Evolutionary conservation across 2,888 invertebrate genomes (phyloP).

Genomic region (Priocnemis perturbator): DNA sequence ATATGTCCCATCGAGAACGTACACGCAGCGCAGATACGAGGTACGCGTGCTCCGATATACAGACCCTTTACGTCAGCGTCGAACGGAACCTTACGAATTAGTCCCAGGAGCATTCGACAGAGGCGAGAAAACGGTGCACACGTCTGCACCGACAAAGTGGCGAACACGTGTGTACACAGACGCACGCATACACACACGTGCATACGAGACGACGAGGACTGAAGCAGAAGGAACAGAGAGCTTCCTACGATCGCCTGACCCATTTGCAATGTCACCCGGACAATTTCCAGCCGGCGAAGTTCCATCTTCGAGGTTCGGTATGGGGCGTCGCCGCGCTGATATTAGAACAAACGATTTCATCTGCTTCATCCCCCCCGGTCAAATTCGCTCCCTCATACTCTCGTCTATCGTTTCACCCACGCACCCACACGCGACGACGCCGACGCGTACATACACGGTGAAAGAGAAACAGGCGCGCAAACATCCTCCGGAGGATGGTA

Average conservation of each 20-base stretch:
- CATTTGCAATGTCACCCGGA: conserved; percentile 53
- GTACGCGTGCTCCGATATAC: conserved; percentile 12
- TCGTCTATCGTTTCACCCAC: not conserved
- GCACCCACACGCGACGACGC: not conserved
- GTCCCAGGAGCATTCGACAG: conserved; percentile 37
- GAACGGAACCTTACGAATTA: conserved; percentile 43
- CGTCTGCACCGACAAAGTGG: conserved; percentile 4
- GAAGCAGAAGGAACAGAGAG: conserved; percentile 32
- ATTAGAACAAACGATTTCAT: conserved; percentile 60
- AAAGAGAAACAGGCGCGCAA: conserved; percentile 11
- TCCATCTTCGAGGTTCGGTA: conserved; percentile 48
- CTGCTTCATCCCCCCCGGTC: conserved; percentile 26
- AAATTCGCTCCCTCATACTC: conserved; percentile 11
- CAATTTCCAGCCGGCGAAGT: conserved; percentile 51
- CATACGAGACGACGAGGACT: conserved; percentile 20
- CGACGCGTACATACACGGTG: conserved; percentile 9
- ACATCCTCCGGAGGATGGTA: conserved; percentile 7
- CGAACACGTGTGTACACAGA: too few species aligned
- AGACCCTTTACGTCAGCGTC: conserved; percentile 11
- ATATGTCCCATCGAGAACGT: too few species aligned
- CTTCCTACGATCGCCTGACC: conserved; percentile 34
- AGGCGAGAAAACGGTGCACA: conserved; percentile 16
- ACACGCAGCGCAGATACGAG: conserved; percentile 4
- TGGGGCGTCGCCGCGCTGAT: conserved; percentile 31
- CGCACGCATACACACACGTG: too few species aligned